Evolutionary conservation across 2,888 invertebrate species (phyloP), one percentile per base, ranked within the genome.

Genomic region (Athetis lepigone): DNA sequence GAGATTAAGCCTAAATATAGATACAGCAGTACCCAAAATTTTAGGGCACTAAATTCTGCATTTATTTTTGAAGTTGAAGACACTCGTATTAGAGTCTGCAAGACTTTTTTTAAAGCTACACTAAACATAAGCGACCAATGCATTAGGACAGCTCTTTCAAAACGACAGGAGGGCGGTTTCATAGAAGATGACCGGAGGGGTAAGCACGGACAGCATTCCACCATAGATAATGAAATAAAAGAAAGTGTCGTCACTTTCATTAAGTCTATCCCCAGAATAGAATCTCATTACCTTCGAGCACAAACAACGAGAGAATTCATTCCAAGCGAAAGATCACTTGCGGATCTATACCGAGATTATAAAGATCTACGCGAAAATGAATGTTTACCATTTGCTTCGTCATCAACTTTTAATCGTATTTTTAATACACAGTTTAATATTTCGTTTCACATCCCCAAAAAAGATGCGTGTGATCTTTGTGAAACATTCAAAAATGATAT

Each of bases 291-390:
- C 4, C 18, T 46, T 3, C 16, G 46, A 27, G 27, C 27, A 9
- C 46, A 45, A 45, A 45, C 25, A n/a, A 45, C 45, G 5, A 5
- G 25, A 4, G 40, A 40, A 21, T 21, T 11, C 11, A 40, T 21
- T 11, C 1, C 8, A 40, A 40, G 40, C 11, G 40, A 40, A 8
- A 40, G 4, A 11, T 40, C 40, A 21, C 19, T 40, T 9, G 40
- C 40, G 8, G 40, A 40, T 45, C 25, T 45, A 2, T 45, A 45
- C 16, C 25, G 45, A 8, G 45, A 27, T 45, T 45, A 45, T 45
- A 45, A 13, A 27, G n/a, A 11, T 16, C 8, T 45, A 16, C 45
- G 45, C 1, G 7, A 25, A 45, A 25, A 13, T n/a, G 16, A 40
- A 19, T 3, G 11, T 6, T 40, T 40, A 11, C 19, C 19, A 8